Evolutionary conservation across 2,888 invertebrate species (phyloP), one percentile per base, ranked within the genome.

Genomic region (Drosophila melanosoma): DNA sequence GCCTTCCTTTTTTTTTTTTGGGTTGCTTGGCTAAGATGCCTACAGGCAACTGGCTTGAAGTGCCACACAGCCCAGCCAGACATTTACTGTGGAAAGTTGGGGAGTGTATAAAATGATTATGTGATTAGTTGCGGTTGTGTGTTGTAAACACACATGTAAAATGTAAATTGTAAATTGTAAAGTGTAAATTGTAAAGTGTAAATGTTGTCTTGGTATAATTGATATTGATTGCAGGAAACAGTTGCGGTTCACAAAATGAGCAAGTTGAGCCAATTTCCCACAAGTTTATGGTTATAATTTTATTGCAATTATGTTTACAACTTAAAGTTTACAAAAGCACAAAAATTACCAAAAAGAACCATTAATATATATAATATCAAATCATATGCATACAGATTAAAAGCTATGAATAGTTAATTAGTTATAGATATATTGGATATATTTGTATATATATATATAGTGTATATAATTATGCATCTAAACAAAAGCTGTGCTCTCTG

Each of bases 401-500:
- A 26, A 36, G 35, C 35, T 53, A 45, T 1, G 5, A 33, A 23
- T 42, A 8, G 11, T 40, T 17, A n/a, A 12, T 12, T 38, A 32
- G 0, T 40, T 57, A 10, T 20, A 23, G 53, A 36, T 23, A 53
- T 20, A n/a, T n/a, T 6, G 15, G 15, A 7, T 40, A 11, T n/a
- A 35, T 35, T 5, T 12, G 8, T n/a, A 40, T 38, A 38, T 17
- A 4, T 45, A 45, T 45, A 45, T 42, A 42, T 15, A 36, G 1
- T 26, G 0, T 5, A 29, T 17, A 3, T 38, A 10, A 35, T 7
- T 26, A 15, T 10, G 15, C 23, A 0, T 26, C 45, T 64, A 92
- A 60, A 92, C 78, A 91, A 97, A 97, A 57, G 95, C 95, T 0
- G 96, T 96, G 90, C 97, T 97, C 81, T 96, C 95, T 0, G 96